A percentile compares a stretch with the other conserved stretches of the same genome.
Evolutionary conservation across 2,797 vertebrate genomes (phyloP).

Genomic region (Phrynocephalus vlangalii): DNA sequence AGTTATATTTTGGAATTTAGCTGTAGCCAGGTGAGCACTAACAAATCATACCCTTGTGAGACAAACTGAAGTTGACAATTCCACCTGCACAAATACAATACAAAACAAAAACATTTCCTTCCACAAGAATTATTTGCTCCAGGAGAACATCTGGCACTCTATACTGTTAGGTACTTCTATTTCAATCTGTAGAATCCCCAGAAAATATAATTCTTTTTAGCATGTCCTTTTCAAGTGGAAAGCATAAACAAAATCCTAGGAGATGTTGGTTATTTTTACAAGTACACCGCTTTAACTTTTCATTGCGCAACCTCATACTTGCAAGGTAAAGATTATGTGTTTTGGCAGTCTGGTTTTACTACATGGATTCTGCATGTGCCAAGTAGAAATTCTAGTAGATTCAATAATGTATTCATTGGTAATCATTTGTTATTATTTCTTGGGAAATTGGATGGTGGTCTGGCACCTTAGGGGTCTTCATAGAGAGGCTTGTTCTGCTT

Average conservation of each 20-base stretch:
- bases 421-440: background rate
- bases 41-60: conserved; percentile 2
- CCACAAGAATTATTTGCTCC: conserved; percentile 20
- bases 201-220: background rate
- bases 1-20: conserved; percentile 18
- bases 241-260: background rate
- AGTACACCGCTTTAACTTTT: background rate
- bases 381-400: background rate
- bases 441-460: background rate
- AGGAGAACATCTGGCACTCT: conserved; percentile 26
- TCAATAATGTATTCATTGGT: no score
- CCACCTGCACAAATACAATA: conserved; percentile 23
- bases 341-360: background rate
- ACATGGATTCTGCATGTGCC: background rate
- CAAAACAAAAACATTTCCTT: conserved; percentile 20
- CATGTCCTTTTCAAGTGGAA: background rate
- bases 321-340: background rate
- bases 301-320: background rate
- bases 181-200: background rate
- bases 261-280: background rate
- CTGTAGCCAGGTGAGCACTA: conserved; percentile 9
- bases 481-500: background rate
- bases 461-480: background rate
- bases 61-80: conserved; percentile 18
- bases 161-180: conserved; percentile 20